phyloP scores from a whole-genome alignment of 2,797 vertebrate species.

The Paguma larvata region DNA sequence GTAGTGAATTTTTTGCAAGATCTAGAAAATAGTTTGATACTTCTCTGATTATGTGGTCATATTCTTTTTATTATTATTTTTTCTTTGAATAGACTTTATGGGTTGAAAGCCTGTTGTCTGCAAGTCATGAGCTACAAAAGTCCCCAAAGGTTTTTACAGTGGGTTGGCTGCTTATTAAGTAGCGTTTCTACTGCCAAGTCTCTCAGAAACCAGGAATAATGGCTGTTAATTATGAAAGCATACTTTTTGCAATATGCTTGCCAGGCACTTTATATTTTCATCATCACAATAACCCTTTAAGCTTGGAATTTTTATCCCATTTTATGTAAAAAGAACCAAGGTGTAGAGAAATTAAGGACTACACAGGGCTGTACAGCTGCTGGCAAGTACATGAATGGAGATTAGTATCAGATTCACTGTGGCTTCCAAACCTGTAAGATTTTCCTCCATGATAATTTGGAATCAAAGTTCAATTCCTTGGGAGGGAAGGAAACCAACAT shows the following conservation, averaged over 20 bases:
- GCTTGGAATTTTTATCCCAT: not conserved
- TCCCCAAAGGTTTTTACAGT: not conserved
- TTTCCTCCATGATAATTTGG: constrained; percentile 17
- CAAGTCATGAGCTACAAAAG: not conserved
- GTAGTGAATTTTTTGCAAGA: not conserved
- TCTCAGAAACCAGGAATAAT: constrained; percentile 16
- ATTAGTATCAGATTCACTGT: not conserved
- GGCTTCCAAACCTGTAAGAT: not conserved
- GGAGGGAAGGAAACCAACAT: not conserved
- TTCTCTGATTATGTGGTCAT: not conserved
- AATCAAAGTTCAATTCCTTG: constrained; percentile 5
- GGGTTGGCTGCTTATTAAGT: not conserved
- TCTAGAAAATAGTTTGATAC: constrained; percentile 25
- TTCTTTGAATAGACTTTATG: not conserved
- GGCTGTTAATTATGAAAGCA: not conserved
- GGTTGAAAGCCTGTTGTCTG: not conserved
- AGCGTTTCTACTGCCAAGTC: not conserved
- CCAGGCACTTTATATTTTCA: constrained; percentile 23
- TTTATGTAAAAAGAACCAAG: not conserved
- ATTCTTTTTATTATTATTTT: not conserved
- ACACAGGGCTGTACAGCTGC: not conserved
- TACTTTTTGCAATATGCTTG: constrained; percentile 42
- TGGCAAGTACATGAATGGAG: not conserved
- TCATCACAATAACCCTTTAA: not conserved
- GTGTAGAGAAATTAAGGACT: not conserved